Percentiles rank a stretch among this genome's conserved stretches.
phyloP scores from a whole-genome alignment of 2,888 invertebrate genomes.

The Epiperipatus broadwayi region DNA sequence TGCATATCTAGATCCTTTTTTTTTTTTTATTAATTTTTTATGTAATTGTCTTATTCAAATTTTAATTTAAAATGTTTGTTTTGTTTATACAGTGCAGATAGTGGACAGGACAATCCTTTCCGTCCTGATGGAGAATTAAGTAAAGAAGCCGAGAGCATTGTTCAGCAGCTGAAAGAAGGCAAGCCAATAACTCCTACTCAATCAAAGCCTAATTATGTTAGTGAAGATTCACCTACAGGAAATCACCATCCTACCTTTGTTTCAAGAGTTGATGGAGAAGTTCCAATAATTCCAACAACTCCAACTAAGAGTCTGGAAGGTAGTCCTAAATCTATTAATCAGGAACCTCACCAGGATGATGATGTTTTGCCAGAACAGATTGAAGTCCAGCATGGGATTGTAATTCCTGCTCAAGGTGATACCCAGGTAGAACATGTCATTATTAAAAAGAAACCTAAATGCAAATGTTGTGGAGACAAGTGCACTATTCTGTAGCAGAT shows the following conservation, averaged over 20 bases:
- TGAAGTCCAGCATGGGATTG: conserved; percentile 50
- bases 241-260: too few relatives aligned
- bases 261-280: too few relatives aligned
- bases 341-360: conserved; percentile 3
- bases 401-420: conserved; percentile 39
- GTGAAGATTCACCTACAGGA: too few relatives aligned
- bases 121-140: conserved; percentile 86
- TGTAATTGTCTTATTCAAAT: neutral
- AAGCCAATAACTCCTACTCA: conserved; percentile 47
- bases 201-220: too few relatives aligned
- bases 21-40: conserved; percentile 7
- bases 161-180: conserved; percentile 76
- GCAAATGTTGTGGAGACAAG: conserved; percentile 56
- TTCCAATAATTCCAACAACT: conserved; percentile 1
- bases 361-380: conserved; percentile 34
- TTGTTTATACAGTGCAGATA: conserved; percentile 53
- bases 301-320: neutral
- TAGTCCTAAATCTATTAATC: conserved; percentile 11
- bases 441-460: conserved; percentile 83
- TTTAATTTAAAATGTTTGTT: conserved; percentile 7
- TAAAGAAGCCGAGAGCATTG: conserved; percentile 84
- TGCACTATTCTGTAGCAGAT: too few relatives aligned
- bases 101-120: conserved; percentile 94
- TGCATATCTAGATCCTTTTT: neutral
- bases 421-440: conserved; percentile 72